Conservation (phyloP, 2,113 vertebrate genomes). For the Salvelinus sp. region DNA sequence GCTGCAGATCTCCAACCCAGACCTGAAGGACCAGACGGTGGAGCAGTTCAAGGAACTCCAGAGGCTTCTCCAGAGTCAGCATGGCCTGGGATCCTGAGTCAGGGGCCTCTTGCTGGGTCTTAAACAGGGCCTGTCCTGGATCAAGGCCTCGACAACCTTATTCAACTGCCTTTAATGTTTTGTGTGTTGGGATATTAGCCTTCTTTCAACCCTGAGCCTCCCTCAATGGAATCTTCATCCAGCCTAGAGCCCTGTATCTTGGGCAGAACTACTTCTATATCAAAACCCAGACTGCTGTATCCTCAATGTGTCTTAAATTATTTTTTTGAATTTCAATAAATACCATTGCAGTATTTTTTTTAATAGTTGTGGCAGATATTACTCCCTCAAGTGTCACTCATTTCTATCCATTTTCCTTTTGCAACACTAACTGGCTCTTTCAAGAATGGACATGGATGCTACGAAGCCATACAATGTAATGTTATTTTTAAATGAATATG, state of each 20-base stretch:
- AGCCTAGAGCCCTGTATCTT: background rate
- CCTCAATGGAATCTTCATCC: background rate
- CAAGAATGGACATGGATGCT: background rate
- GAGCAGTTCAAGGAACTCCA: constrained; percentile 95
- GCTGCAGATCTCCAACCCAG: constrained; percentile 92
- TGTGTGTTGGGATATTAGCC: background rate
- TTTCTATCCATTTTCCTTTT: background rate
- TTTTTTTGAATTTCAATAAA: constrained; percentile 46
- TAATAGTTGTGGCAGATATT: constrained; percentile 13
- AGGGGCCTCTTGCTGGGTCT: background rate
- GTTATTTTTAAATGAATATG: constrained; percentile 19
- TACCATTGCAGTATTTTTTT: constrained; percentile 53
- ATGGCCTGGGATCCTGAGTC: constrained; percentile 69
- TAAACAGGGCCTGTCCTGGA: constrained; percentile 63
- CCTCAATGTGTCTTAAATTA: background rate
- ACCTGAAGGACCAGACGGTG: constrained; percentile 91
- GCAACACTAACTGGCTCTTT: background rate
- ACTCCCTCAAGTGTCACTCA: background rate
- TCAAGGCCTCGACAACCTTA: background rate
- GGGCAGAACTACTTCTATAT: background rate
- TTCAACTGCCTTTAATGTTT: no score
- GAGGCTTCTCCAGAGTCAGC: constrained; percentile 86
- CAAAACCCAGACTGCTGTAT: background rate
- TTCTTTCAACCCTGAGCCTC: background rate
- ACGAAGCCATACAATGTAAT: background rate